A percentile compares a stretch with the other conserved stretches of the same genome.
Evolutionary conservation across 2,888 invertebrate genomes (phyloP).

Genomic region (Plutella xylostella): DNA sequence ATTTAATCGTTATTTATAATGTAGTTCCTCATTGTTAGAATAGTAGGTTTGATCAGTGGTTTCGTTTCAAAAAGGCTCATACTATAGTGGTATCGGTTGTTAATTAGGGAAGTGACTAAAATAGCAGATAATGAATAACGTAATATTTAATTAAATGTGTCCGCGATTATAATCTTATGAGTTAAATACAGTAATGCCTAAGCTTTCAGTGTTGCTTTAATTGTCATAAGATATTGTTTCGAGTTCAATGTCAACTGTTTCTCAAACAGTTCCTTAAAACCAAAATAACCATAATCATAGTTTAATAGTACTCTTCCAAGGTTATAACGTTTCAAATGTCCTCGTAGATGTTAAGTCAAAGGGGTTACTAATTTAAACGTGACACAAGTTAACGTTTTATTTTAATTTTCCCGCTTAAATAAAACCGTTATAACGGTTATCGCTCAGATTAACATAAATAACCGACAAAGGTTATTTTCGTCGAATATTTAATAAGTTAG

Average conservation of each 20-base stretch:
- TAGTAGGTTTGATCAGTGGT: background rate
- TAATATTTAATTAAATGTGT: background rate
- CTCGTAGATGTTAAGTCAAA: too few relatives aligned
- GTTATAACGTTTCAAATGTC: too few relatives aligned
- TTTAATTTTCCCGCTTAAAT: too few relatives aligned
- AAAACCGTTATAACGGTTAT: background rate
- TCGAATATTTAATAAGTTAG: conserved; percentile 2
- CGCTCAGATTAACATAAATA: too few relatives aligned
- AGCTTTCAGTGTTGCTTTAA: conserved; percentile 1
- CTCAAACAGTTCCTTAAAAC: background rate
- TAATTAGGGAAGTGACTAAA: background rate
- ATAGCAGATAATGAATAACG: background rate
- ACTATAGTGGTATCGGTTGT: background rate
- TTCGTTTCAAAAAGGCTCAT: conserved; percentile 3
- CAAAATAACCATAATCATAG: conserved; percentile 2
- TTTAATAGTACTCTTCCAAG: background rate
- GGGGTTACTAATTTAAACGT: too few relatives aligned
- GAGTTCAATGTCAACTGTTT: background rate
- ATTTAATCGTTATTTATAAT: background rate
- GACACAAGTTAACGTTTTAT: too few relatives aligned
- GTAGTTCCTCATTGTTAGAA: background rate
- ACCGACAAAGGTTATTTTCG: too few relatives aligned
- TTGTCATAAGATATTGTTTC: background rate
- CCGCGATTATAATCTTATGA: background rate
- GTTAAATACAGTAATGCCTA: conserved; percentile 1